Evolutionary conservation across 2,888 invertebrate genomes (phyloP).

Genomic region (Philaethria dido): DNA sequence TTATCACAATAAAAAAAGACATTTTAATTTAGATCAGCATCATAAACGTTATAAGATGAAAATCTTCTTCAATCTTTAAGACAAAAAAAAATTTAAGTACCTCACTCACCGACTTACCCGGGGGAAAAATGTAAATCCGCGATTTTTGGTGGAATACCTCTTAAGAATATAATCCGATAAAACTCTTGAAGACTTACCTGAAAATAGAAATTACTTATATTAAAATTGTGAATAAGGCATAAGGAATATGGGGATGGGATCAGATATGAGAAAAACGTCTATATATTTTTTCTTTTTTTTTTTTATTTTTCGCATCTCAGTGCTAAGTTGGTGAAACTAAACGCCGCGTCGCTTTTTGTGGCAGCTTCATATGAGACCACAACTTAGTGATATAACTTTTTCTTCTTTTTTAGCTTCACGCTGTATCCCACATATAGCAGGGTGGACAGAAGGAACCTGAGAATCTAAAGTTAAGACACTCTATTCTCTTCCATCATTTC

Average conservation of each 20-base stretch:
- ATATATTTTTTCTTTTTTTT: neutral
- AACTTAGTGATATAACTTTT: no score
- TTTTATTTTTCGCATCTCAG: no score
- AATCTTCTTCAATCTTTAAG: conserved; percentile 11
- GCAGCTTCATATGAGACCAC: no score
- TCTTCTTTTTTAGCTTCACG: no score
- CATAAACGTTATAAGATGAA: conserved; percentile 25
- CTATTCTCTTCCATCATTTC: no score
- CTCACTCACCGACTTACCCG: neutral
- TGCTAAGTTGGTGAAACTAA: no score
- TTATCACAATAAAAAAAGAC: conserved; percentile 18
- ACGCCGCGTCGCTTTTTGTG: no score
- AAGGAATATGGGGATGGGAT: neutral
- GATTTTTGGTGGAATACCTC: conserved; percentile 12
- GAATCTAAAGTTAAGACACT: no score
- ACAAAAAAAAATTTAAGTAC: conserved; percentile 16
- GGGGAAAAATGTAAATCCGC: conserved; percentile 12
- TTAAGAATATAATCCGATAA: conserved; percentile 26
- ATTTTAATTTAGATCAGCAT: conserved; percentile 23
- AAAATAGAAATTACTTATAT: conserved; percentile 32
- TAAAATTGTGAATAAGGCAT: neutral
- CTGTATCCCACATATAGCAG: no score
- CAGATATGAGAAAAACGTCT: neutral
- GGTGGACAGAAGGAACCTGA: no score
- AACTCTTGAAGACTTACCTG: conserved; percentile 42